Percentiles rank a stretch among this genome's conserved stretches.
Evolutionary conservation across 2,888 invertebrate species (phyloP).

Genomic region (Bembecia ichneumoniformis): DNA sequence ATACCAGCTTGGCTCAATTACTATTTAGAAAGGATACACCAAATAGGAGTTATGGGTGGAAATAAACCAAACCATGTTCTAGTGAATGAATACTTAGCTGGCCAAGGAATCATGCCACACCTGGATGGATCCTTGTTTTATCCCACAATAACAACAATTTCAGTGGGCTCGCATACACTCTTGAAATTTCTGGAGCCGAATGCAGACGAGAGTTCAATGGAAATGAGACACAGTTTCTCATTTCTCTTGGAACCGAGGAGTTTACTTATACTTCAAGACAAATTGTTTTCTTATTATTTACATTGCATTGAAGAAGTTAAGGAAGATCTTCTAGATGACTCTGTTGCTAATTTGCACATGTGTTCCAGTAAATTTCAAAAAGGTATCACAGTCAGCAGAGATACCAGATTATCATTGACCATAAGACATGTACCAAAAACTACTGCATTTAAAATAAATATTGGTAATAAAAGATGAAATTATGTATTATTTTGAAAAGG

Average conservation of each 20-base stretch:
- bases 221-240: slow-evolving; percentile 70
- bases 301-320: slow-evolving; percentile 86
- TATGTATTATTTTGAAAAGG: slow-evolving; percentile 1
- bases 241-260: slow-evolving; percentile 90
- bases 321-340: slow-evolving; percentile 75
- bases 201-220: slow-evolving; percentile 38
- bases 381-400: slow-evolving; percentile 73
- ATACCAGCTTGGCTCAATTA: slow-evolving; percentile 88
- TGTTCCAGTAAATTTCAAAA: slow-evolving; percentile 70
- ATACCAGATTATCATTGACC: slow-evolving; percentile 88
- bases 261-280: slow-evolving; percentile 85
- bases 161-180: slow-evolving; percentile 91
- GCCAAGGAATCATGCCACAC: slow-evolving; percentile 98
- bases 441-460: slow-evolving; percentile 79
- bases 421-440: slow-evolving; percentile 95
- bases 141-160: slow-evolving; percentile 93
- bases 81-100: slow-evolving; percentile 93
- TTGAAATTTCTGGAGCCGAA: slow-evolving; percentile 82
- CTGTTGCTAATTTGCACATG: slow-evolving; percentile 76
- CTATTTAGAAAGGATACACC: slow-evolving; percentile 79
- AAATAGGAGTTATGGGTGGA: slow-evolving; percentile 78
- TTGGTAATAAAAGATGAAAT: slow-evolving; percentile 55
- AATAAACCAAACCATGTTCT: slow-evolving; percentile 92
- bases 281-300: slow-evolving; percentile 86
- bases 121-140: slow-evolving; percentile 95